Conservation (phyloP, 2,113 vertebrate species). For the Melierax canorus region DNA sequence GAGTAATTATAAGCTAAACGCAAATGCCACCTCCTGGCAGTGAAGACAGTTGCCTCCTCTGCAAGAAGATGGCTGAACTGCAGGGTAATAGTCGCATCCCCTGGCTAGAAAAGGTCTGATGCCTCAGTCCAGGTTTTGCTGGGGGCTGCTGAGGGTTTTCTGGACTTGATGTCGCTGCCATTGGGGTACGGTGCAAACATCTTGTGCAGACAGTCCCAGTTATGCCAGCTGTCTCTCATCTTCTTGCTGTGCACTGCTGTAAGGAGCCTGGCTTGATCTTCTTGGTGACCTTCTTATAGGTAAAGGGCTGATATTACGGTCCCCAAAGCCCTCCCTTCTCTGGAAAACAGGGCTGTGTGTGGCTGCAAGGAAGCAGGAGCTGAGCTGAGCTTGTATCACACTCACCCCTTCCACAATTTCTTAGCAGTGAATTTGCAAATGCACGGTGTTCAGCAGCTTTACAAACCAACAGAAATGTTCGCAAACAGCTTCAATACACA, state of each 20-base stretch:
- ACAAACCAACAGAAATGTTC: neutral
- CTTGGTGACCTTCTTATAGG: neutral
- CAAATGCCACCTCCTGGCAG: neutral
- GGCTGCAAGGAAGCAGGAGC: neutral
- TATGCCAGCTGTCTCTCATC: too few species aligned
- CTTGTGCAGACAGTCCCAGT: neutral
- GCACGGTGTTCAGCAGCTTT: neutral
- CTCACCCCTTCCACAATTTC: neutral
- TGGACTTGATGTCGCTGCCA: neutral
- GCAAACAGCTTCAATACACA: neutral
- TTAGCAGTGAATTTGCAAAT: neutral
- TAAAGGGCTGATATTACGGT: neutral
- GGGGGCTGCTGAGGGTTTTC: neutral
- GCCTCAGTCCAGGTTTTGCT: neutral
- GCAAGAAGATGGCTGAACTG: neutral
- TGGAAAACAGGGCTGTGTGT: neutral
- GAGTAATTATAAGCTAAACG: neutral
- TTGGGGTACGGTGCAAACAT: fast-evolving
- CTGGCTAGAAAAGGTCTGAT: neutral
- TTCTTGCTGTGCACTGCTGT: neutral
- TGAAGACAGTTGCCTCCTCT: neutral
- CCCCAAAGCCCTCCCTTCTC: neutral
- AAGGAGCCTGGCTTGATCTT: fast-evolving
- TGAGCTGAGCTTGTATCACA: neutral
- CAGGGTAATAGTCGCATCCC: neutral